Conservation (phyloP, 2,113 vertebrate species). For the Pipra filicauda region DNA sequence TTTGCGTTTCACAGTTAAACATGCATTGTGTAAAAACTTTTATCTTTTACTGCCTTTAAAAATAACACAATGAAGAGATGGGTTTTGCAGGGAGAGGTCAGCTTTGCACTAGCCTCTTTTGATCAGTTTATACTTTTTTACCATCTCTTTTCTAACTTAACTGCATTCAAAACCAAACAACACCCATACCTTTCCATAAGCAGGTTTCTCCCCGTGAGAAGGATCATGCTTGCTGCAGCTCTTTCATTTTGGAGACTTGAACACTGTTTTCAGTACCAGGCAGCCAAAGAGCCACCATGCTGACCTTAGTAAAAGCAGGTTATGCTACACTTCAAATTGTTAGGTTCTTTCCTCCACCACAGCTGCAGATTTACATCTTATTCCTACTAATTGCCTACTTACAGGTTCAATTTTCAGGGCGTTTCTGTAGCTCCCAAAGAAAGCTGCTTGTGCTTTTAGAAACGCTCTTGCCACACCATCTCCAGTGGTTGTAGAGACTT, state of each 20-base stretch:
- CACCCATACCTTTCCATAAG: neutral
- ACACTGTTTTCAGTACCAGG: neutral
- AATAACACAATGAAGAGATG: neutral
- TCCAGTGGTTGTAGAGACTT: conserved; percentile 91
- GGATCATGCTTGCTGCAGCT: neutral
- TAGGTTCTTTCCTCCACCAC: neutral
- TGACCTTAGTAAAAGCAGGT: neutral
- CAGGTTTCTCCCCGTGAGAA: neutral
- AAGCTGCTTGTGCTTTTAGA: conserved; percentile 90
- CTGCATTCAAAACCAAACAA: neutral
- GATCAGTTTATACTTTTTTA: neutral
- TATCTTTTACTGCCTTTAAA: neutral
- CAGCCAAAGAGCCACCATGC: neutral
- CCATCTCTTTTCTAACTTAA: neutral
- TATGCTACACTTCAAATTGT: neutral
- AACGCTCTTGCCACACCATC: conserved; percentile 93
- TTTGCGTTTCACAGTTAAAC: neutral
- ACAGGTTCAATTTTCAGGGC: conserved; percentile 93
- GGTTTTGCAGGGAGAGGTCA: neutral
- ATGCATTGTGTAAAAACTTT: neutral
- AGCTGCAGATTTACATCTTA: neutral
- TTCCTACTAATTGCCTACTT: conserved; percentile 64
- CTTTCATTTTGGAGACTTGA: neutral
- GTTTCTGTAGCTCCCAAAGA: conserved; percentile 95
- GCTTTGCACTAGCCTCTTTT: neutral